phyloP scores from a whole-genome alignment of 1,140 invertebrate species.

The Ceratitis capitata region DNA sequence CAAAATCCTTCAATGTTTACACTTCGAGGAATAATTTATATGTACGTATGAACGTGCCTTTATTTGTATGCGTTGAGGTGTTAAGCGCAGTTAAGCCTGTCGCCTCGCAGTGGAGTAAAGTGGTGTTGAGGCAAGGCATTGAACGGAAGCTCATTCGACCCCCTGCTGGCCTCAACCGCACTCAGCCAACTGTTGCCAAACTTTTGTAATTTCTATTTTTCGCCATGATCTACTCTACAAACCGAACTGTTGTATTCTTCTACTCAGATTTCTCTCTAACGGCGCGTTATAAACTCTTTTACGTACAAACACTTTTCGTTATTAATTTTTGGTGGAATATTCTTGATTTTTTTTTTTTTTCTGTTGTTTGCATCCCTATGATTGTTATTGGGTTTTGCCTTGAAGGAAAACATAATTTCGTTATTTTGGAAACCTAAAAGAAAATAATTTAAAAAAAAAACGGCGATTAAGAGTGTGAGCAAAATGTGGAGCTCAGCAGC shows the following conservation, averaged over 20 bases:
- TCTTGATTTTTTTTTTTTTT: no score
- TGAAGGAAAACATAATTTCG: background rate
- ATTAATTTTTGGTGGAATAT: background rate
- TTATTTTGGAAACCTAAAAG: background rate
- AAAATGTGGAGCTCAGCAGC: background rate
- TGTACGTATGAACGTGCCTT: no score
- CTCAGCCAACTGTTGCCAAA: background rate
- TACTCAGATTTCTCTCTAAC: background rate
- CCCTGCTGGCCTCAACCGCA: background rate
- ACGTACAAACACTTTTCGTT: background rate
- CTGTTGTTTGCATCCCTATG: no score
- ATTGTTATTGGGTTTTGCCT: background rate
- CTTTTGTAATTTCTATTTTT: background rate
- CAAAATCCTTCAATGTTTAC: no score
- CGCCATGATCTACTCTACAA: background rate
- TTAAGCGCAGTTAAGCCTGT: background rate
- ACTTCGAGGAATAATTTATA: no score
- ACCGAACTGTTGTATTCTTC: background rate
- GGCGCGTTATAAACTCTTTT: background rate
- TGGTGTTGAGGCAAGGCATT: background rate
- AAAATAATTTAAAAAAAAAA: background rate
- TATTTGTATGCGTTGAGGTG: background rate
- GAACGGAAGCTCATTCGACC: no score
- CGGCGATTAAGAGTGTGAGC: no score
- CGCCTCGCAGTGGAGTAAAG: background rate